phyloP scores from a whole-genome alignment of 35 echinoderm and acorn worm species.

The Holothuria glaberrima region DNA sequence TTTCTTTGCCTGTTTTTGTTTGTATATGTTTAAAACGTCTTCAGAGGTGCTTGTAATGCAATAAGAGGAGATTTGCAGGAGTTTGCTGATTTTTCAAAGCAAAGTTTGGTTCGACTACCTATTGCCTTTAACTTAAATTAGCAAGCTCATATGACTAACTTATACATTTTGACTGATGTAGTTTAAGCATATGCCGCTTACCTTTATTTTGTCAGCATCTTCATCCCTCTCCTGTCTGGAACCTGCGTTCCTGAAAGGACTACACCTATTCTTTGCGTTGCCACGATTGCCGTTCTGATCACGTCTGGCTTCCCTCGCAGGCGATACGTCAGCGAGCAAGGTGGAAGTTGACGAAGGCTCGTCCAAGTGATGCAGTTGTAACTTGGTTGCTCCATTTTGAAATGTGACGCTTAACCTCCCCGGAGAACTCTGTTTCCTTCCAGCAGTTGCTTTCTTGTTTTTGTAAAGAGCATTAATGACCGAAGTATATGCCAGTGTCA shows the following conservation, averaged over 20 bases:
- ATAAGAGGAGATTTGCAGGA: too few relatives aligned
- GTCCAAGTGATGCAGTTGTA: background rate
- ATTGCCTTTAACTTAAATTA: too few relatives aligned
- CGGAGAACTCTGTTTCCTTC: slow-evolving; percentile 28
- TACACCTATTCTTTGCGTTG: background rate
- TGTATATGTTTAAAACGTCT: too few relatives aligned
- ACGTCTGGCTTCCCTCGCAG: background rate
- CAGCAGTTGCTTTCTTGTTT: slow-evolving; percentile 37
- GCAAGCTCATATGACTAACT: too few relatives aligned
- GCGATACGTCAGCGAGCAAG: background rate
- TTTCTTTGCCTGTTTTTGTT: too few relatives aligned
- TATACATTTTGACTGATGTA: too few relatives aligned
- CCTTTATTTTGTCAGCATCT: slow-evolving; percentile 45
- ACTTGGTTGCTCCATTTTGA: slow-evolving; percentile 9
- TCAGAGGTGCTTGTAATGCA: too few relatives aligned
- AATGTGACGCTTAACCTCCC: slow-evolving; percentile 3
- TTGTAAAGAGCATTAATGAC: slow-evolving; percentile 35
- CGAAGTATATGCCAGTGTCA: slow-evolving; percentile 22
- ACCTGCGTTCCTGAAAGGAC: background rate
- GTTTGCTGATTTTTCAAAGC: too few relatives aligned
- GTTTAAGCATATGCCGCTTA: too few relatives aligned
- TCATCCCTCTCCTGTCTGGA: background rate
- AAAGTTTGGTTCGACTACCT: too few relatives aligned
- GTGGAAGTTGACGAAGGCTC: slow-evolving; percentile 33
- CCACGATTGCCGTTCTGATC: background rate